Evolutionary conservation across 2,888 invertebrate genomes (phyloP).

Genomic region (Corythucha ciliata): DNA sequence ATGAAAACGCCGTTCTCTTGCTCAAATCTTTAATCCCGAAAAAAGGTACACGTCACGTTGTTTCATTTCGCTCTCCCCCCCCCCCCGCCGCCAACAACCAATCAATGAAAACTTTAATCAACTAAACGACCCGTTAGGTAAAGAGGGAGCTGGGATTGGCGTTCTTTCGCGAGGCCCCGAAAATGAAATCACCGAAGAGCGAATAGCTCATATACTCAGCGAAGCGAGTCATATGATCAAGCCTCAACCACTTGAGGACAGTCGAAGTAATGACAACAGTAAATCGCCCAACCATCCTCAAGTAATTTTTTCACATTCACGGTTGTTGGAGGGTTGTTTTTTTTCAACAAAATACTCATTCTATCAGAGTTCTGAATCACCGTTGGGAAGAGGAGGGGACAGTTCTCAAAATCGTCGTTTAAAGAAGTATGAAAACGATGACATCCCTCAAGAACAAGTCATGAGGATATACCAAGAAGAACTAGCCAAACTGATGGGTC

Average conservation of each 20-base stretch:
- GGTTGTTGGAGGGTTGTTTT: neutral
- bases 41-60: slow-evolving; percentile 84
- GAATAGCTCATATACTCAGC: slow-evolving; percentile 84
- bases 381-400: slow-evolving; percentile 67
- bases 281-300: slow-evolving; percentile 53
- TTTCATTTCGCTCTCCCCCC: no score
- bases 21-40: slow-evolving; percentile 96
- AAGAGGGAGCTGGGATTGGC: slow-evolving; percentile 71
- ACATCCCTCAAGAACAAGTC: slow-evolving; percentile 93
- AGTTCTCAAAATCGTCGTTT: slow-evolving; percentile 61
- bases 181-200: slow-evolving; percentile 70
- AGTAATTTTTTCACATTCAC: slow-evolving; percentile 30
- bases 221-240: slow-evolving; percentile 89
- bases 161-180: slow-evolving; percentile 55
- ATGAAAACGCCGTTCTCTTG: slow-evolving; percentile 92
- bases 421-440: slow-evolving; percentile 84
- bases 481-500: slow-evolving; percentile 81
- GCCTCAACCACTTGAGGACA: slow-evolving; percentile 50
- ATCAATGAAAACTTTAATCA: no score
- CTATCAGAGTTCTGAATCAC: slow-evolving; percentile 46
- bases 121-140: no score
- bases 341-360: neutral
- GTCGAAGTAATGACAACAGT: slow-evolving; percentile 71
- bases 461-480: slow-evolving; percentile 92
- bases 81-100: no score